Evolutionary conservation across 2,888 invertebrate genomes (phyloP).

Genomic region (Cephalotes varians): DNA sequence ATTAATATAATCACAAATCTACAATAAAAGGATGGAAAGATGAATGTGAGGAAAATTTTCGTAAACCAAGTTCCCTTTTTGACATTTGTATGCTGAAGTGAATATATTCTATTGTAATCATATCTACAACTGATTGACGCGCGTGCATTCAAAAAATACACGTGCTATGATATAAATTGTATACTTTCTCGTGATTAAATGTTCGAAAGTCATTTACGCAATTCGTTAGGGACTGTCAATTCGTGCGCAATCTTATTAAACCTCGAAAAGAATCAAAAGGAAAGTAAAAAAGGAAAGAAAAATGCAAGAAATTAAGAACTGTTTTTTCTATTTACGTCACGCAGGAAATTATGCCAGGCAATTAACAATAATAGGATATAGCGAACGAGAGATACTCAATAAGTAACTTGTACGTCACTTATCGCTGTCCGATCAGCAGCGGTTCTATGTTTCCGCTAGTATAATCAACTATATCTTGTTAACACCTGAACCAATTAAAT

Average conservation of each 20-base stretch:
- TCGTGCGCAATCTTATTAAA: background rate
- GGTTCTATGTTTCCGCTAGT: background rate
- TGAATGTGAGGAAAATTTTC: no score
- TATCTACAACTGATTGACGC: conserved; percentile 39
- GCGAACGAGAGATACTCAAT: background rate
- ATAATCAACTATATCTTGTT: conserved; percentile 4
- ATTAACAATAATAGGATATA: background rate
- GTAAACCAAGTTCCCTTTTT: no score
- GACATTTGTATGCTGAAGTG: no score
- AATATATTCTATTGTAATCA: no score
- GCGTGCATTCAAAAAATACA: background rate
- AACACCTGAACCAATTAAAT: background rate
- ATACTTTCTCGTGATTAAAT: conserved; percentile 26
- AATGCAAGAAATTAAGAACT: background rate
- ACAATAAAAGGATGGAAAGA: no score
- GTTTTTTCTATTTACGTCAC: background rate
- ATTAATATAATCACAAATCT: no score
- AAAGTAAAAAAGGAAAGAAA: background rate
- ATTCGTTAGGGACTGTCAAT: conserved; percentile 19
- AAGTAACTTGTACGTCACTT: background rate
- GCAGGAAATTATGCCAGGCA: background rate
- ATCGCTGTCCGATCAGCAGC: background rate
- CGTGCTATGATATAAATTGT: conserved; percentile 10
- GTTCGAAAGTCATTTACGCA: conserved; percentile 38
- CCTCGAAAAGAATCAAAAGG: background rate